Evolutionary conservation across 2,113 vertebrate genomes (phyloP).

Genomic region (Phyllopteryx taeniolatus): DNA sequence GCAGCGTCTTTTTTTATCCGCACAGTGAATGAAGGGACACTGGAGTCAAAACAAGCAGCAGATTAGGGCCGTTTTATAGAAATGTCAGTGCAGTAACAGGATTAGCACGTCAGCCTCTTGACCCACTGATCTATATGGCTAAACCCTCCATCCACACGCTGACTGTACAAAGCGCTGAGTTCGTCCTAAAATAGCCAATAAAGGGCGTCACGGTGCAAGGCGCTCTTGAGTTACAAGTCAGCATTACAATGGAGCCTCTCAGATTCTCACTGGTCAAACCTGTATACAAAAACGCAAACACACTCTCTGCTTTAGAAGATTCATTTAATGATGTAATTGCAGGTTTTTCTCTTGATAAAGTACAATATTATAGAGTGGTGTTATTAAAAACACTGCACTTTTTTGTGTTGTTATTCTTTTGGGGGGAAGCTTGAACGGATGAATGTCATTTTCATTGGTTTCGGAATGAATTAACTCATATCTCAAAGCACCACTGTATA

Average conservation of each 20-base stretch:
- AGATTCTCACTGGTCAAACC: constrained; percentile 32
- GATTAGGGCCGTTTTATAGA: constrained; percentile 57
- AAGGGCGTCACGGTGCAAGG: constrained; percentile 5
- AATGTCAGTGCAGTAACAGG: constrained; percentile 56
- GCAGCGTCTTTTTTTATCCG: background rate
- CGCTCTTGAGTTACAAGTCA: constrained; percentile 9
- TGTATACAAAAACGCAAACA: constrained; percentile 34
- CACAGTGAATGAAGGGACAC: background rate
- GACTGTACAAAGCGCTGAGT: constrained; percentile 38
- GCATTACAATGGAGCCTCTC: constrained; percentile 49
- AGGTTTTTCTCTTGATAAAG: too few relatives aligned
- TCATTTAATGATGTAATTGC: too few relatives aligned
- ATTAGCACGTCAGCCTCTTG: constrained; percentile 59
- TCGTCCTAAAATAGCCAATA: constrained; percentile 10
- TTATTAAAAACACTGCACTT: too few relatives aligned
- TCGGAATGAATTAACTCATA: background rate
- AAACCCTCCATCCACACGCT: constrained; percentile 27
- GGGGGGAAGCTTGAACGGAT: too few relatives aligned
- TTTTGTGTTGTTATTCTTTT: too few relatives aligned
- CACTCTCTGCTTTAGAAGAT: background rate
- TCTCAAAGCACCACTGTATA: background rate
- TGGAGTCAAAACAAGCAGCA: background rate
- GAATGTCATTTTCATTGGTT: too few relatives aligned
- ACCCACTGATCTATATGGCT: constrained; percentile 65
- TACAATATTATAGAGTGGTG: too few relatives aligned